Evolutionary conservation across 2,113 vertebrate species (phyloP).

Genomic region (Oriolus oriolus): DNA sequence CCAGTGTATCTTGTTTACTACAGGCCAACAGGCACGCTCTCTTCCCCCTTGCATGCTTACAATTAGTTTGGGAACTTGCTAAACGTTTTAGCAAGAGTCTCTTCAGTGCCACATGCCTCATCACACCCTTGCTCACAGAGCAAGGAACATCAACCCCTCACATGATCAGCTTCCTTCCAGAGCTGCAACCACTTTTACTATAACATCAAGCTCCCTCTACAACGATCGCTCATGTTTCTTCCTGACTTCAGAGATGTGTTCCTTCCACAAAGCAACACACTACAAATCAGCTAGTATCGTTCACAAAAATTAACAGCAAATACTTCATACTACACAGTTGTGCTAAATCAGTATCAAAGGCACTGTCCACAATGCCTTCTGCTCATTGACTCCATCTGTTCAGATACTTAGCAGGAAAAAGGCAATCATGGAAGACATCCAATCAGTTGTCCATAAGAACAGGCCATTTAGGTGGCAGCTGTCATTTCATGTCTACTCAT

Average conservation of each 20-base stretch:
- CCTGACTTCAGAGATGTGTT: neutral
- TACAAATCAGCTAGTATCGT: neutral
- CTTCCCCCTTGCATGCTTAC: neutral
- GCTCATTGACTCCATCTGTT: neutral
- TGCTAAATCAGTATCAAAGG: neutral
- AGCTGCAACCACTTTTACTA: neutral
- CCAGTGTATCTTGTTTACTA: neutral
- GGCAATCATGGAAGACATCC: neutral
- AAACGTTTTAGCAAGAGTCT: neutral
- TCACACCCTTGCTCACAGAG: neutral
- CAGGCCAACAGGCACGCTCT: rapidly evolving
- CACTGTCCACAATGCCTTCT: neutral
- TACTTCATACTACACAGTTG: neutral
- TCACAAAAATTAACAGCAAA: neutral
- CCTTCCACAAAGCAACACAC: neutral
- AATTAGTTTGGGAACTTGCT: neutral
- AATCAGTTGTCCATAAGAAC: neutral
- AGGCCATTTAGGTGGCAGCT: neutral
- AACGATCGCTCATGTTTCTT: neutral
- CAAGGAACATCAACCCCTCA: neutral
- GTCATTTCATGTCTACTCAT: neutral
- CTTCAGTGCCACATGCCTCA: neutral
- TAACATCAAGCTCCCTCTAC: neutral
- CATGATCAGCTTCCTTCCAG: neutral
- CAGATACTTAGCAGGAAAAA: neutral